Conservation (phyloP, 2,113 vertebrate species). For the Scalopus aquaticus region DNA sequence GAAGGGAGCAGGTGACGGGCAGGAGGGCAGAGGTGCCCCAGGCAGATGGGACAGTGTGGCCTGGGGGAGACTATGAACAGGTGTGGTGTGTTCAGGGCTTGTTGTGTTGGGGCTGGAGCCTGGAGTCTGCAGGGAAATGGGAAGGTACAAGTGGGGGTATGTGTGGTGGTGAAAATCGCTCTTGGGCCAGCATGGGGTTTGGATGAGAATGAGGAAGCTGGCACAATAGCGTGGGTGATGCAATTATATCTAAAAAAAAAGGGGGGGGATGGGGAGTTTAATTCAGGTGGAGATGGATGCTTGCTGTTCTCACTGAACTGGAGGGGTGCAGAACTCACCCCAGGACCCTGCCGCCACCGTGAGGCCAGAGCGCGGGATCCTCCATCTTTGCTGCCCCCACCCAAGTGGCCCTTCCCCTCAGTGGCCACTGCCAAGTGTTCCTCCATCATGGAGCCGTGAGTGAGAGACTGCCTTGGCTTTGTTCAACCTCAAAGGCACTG, state of each 20-base stretch:
- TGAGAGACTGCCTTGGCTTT: background rate
- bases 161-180: background rate
- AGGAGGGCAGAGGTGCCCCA: background rate
- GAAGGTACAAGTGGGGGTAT: background rate
- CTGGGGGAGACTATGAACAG: background rate
- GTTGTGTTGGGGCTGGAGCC: background rate
- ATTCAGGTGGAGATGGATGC: too few species aligned
- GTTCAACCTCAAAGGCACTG: background rate
- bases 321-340: background rate
- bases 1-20: too few species aligned
- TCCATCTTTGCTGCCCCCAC: background rate
- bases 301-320: background rate
- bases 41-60: background rate
- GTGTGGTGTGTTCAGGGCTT: background rate
- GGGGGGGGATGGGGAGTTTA: too few species aligned
- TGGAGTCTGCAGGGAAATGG: background rate
- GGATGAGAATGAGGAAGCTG: background rate
- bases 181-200: background rate
- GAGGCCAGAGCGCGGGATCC: background rate
- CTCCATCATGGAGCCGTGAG: accelerated
- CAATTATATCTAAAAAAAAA: too few species aligned
- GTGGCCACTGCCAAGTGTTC: background rate
- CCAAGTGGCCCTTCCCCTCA: background rate
- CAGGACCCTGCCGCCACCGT: accelerated
- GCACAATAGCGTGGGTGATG: background rate